A percentile compares a stretch with the other conserved stretches of the same genome.
These are phyloP conservation scores for Otus scops DNA, from an alignment of 2,797 vertebrate genomes.

Conservation along the genomic window DNA sequence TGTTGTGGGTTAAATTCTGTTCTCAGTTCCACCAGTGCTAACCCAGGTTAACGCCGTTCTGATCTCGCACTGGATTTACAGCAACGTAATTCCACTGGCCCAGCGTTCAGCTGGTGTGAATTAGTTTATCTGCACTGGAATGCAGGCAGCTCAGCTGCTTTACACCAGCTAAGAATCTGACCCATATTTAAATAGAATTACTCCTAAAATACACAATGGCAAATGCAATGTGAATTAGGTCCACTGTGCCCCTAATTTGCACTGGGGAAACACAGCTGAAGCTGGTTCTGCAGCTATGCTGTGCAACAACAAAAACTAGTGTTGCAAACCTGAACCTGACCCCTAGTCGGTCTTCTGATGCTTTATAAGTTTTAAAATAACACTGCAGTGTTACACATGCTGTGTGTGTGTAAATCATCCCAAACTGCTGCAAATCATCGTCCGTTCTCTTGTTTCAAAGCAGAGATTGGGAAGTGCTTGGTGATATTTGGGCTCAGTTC, in stretches of 20 bases:
- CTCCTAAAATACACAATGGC: constrained; percentile 21
- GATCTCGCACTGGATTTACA: constrained; percentile 55
- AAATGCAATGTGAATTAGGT: not conserved
- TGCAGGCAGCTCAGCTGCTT: constrained; percentile 58
- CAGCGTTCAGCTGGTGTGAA: constrained; percentile 60
- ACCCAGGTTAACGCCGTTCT: constrained; percentile 58
- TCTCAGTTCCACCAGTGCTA: constrained; percentile 57
- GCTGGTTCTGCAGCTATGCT: not conserved
- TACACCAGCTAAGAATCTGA: constrained; percentile 65
- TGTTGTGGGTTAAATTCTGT: constrained; percentile 60
- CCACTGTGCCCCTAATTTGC: not conserved
- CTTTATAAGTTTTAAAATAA: constrained; percentile 32
- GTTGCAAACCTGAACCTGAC: constrained; percentile 54
- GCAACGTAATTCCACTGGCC: constrained; percentile 50
- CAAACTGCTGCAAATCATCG: constrained; percentile 36
- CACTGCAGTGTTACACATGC: not conserved
- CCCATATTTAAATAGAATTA: constrained; percentile 53
- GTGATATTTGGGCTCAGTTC: constrained; percentile 72
- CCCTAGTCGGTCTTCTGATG: not conserved
- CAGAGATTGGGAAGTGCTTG: constrained; percentile 63
- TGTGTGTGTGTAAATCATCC: constrained; percentile 45
- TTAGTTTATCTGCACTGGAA: constrained; percentile 67
- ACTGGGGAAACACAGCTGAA: not conserved
- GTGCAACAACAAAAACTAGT: not conserved
- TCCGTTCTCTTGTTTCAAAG: constrained; percentile 73